Percentiles rank a stretch among this genome's conserved stretches.
Conservation (phyloP, 2,113 vertebrate species). For the Trichechus manatus region DNA sequence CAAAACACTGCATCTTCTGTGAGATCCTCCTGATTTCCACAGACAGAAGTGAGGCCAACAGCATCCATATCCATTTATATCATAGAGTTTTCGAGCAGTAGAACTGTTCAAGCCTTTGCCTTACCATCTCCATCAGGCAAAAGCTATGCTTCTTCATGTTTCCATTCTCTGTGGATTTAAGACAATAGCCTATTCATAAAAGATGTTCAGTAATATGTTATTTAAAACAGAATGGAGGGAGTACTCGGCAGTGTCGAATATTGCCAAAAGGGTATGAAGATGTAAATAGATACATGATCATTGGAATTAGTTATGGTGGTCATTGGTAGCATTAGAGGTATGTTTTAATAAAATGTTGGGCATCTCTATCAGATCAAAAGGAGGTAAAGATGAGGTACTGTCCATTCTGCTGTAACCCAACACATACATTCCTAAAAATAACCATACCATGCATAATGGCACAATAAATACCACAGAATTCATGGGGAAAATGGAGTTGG, state of each 20-base stretch:
- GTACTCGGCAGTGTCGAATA: neutral
- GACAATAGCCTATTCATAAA: neutral
- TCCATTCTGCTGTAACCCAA: neutral
- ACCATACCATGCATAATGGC: neutral
- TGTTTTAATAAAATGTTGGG: neutral
- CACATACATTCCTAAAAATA: neutral
- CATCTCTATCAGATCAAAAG: neutral
- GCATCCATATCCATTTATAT: neutral
- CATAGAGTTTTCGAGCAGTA: neutral
- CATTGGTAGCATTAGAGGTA: neutral
- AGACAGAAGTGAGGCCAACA: neutral
- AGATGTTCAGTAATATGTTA: neutral
- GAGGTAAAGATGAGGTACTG: neutral
- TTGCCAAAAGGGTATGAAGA: neutral
- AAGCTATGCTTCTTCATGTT: neutral
- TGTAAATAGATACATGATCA: neutral
- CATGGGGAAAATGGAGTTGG: neutral
- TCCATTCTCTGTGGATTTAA: neutral
- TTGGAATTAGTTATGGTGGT: neutral
- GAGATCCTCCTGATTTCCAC: neutral
- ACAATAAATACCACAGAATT: neutral
- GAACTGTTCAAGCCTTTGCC: neutral
- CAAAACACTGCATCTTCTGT: neutral
- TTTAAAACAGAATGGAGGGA: neutral
- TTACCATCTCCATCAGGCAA: neutral